Percentiles rank a stretch among this genome's conserved stretches.
phyloP scores from a whole-genome alignment of 2,888 invertebrate genomes.

The Apotomis turbidana region DNA sequence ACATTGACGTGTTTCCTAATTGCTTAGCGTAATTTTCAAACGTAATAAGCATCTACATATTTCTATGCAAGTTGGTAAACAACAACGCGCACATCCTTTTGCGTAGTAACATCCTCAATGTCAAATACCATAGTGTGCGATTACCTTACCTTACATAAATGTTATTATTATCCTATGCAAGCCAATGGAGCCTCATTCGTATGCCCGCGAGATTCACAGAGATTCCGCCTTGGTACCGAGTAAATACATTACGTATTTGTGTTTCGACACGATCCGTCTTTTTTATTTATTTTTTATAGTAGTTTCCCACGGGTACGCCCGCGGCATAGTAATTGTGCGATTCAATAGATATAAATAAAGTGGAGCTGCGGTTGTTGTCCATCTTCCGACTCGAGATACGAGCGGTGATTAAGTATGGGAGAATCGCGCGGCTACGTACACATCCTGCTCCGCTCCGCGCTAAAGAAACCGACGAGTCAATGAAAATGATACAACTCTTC shows the following conservation, averaged over 20 bases:
- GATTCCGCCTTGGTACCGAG: slow-evolving; percentile 71
- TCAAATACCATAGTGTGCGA: slow-evolving; percentile 47
- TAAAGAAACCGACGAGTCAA: not conserved
- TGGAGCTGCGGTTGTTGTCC: slow-evolving; percentile 28
- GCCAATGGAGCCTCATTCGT: slow-evolving; percentile 54
- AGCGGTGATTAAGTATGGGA: slow-evolving; percentile 12
- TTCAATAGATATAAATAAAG: slow-evolving; percentile 57
- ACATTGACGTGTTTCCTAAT: slow-evolving; percentile 38
- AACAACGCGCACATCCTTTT: slow-evolving; percentile 34
- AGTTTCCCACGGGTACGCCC: slow-evolving; percentile 73
- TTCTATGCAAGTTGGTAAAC: slow-evolving; percentile 25
- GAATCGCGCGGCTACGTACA: not conserved
- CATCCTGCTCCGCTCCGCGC: slow-evolving; percentile 19
- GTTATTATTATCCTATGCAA: slow-evolving; percentile 52
- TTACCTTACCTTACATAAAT: slow-evolving; percentile 51
- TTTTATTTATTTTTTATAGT: slow-evolving; percentile 62
- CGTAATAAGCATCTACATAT: not conserved
- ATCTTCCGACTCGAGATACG: slow-evolving; percentile 3
- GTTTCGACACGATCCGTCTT: slow-evolving; percentile 62
- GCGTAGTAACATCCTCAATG: slow-evolving; percentile 46
- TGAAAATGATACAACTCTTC: slow-evolving; percentile 43
- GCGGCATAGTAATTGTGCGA: slow-evolving; percentile 62
- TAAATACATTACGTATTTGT: slow-evolving; percentile 56
- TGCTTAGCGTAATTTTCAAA: slow-evolving; percentile 34
- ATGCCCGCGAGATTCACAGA: slow-evolving; percentile 66